Conservation (phyloP, 2,113 vertebrate genomes). For the Gyps fulvus region DNA sequence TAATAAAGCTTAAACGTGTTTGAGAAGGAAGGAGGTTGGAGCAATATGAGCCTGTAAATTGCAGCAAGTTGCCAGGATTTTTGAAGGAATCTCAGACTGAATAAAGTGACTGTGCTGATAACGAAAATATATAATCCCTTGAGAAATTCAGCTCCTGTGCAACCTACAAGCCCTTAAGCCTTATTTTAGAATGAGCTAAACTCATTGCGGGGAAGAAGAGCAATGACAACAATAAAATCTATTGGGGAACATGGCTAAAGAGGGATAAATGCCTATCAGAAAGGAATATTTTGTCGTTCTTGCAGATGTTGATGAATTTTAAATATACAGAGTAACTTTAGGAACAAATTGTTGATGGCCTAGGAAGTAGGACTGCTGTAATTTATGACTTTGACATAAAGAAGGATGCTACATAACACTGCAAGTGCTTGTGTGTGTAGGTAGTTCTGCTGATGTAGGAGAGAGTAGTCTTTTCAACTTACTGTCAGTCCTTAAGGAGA, state of each 20-base stretch:
- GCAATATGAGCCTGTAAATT: not conserved
- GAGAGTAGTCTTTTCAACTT: not conserved
- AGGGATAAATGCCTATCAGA: not conserved
- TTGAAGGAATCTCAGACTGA: not conserved
- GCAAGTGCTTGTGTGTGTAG: not conserved
- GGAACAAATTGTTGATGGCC: not conserved
- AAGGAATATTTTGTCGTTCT: not conserved
- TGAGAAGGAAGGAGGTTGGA: not conserved
- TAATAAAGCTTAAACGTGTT: not conserved
- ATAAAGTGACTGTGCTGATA: conserved; percentile 20
- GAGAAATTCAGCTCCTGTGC: conserved; percentile 17
- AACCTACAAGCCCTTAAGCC: not conserved
- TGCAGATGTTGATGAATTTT: not conserved
- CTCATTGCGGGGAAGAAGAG: not conserved
- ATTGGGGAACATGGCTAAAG: not conserved
- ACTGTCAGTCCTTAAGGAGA: not conserved
- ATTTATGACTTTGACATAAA: not conserved
- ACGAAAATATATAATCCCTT: not conserved
- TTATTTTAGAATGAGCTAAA: not conserved
- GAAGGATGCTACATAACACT: not conserved
- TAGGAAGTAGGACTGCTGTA: not conserved
- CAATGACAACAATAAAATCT: conserved; percentile 1
- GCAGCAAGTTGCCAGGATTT: not conserved
- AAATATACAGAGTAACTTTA: not conserved
- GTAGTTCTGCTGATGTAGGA: not conserved